These are phyloP conservation scores for Blastobasis lacticolella DNA, from an alignment of 2,888 invertebrate species.

Conservation along the genomic window DNA sequence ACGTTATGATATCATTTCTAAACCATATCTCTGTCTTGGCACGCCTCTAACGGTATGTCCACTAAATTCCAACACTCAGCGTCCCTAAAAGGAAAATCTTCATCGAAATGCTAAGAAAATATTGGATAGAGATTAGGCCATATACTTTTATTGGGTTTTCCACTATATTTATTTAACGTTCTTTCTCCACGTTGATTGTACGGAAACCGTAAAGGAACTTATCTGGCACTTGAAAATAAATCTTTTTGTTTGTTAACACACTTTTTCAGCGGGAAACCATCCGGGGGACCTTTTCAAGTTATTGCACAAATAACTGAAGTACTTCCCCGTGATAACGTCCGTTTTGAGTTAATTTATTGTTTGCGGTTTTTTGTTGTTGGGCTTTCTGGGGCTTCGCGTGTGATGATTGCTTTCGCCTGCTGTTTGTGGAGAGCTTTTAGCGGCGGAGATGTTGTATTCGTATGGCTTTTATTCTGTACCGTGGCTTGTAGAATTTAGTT, in stretches of 20 bases:
- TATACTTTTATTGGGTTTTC: slow-evolving; percentile 70
- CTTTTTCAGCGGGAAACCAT: slow-evolving; percentile 37
- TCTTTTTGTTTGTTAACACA: slow-evolving; percentile 72
- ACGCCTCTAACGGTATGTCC: slow-evolving; percentile 22
- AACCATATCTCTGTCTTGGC: too few species aligned
- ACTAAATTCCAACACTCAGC: slow-evolving; percentile 15
- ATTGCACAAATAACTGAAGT: slow-evolving; percentile 47
- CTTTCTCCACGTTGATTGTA: slow-evolving; percentile 36
- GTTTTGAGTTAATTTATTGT: slow-evolving; percentile 44
- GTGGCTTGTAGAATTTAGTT: too few species aligned
- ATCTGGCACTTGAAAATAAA: slow-evolving; percentile 61
- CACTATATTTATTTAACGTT: slow-evolving; percentile 69
- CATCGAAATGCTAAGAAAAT: slow-evolving; percentile 68
- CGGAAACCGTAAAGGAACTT: slow-evolving; percentile 46
- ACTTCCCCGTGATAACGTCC: slow-evolving; percentile 43
- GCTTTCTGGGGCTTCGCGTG: neutral
- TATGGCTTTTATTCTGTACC: too few species aligned
- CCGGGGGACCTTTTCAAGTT: slow-evolving; percentile 24
- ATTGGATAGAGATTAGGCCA: slow-evolving; percentile 72
- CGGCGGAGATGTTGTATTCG: too few species aligned
- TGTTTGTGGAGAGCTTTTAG: too few species aligned
- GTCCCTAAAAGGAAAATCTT: slow-evolving; percentile 53
- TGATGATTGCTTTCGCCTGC: too few species aligned
- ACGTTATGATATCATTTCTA: too few species aligned
- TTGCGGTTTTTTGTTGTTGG: neutral